These are phyloP conservation scores for Diadema setosum DNA, from an alignment of 35 echinoderm and acorn worm genomes.

Conservation along the genomic window DNA sequence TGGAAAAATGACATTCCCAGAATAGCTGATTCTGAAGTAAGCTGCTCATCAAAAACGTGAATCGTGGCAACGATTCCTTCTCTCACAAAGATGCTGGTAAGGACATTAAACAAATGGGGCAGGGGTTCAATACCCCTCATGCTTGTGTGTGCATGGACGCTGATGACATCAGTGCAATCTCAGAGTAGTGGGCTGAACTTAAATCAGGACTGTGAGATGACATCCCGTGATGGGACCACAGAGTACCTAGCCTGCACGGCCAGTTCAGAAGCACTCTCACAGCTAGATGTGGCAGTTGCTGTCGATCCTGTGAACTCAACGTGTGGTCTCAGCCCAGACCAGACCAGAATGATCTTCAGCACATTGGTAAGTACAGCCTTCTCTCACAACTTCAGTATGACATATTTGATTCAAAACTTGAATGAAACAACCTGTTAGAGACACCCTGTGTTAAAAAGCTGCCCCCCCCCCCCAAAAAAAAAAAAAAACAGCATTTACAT, in stretches of 20 bases:
- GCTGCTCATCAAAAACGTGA: no score
- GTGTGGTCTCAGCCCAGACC: constrained; percentile 41
- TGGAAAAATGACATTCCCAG: no score
- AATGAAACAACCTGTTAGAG: no score
- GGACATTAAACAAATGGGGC: not conserved
- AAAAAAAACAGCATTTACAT: no score
- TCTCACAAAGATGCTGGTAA: no score
- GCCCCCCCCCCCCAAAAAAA: no score
- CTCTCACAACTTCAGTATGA: no score
- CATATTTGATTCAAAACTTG: no score
- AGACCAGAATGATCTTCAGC: constrained; percentile 36
- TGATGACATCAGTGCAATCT: not conserved
- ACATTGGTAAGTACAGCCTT: constrained; percentile 38
- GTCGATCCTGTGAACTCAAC: constrained; percentile 69
- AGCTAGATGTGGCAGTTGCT: constrained; percentile 11
- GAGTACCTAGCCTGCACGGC: constrained; percentile 57
- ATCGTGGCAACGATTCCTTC: no score
- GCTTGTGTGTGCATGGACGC: not conserved
- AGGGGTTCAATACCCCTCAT: not conserved
- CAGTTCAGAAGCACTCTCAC: constrained; percentile 32
- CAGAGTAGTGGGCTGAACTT: not conserved
- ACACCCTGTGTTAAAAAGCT: no score
- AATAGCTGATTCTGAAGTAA: no score
- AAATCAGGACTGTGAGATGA: constrained; percentile 43
- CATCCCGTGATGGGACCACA: constrained; percentile 30